Evolutionary conservation across 2,888 invertebrate genomes (phyloP), one percentile per base, ranked within the genome.

Genomic region (Torymus tubicola): DNA sequence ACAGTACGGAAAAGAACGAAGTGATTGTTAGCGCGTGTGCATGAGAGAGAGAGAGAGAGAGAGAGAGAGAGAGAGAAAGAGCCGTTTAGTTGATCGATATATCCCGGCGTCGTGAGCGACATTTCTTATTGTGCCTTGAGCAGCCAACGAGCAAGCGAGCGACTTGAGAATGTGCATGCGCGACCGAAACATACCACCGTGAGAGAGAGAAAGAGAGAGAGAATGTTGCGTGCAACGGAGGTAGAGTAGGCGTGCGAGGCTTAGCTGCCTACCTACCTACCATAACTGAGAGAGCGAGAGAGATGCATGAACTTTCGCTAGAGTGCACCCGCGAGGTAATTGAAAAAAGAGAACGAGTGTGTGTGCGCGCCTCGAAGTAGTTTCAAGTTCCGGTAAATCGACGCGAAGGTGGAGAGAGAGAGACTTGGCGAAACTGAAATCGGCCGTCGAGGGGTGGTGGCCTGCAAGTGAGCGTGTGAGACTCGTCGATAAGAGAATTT

Each of bases 1-100:
- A 21, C 65, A 64, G 24, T 65, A 60, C 60, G 58, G 65, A 67
- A 80, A 80, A 71, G 74, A 80, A 75, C 65, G 69, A 74, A 80
- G 69, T 70, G 79, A 80, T 74, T 80, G 67, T 75, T 75, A 71
- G 65, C 72, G 55, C 24, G 16, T 5, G 24, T 14, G 14, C 21
- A 53, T 2, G 21, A n/a, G 57, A 57, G 14, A 52, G 57, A 67
- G 14, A 24, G 31, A 58, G 67, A 21, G n/a, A 21, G 21, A n/a
- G 57, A 57, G 14, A 52, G 57, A 67, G 14, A 24, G 31, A 58
- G 67, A 21, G n/a, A 18, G 42, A 71, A 24, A 53, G 53, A 70
- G 55, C 16, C 61, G 18, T 68, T 68, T 63, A 68, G 55, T 73
- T 68, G 68, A 74, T 79, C 79, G 63, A 79, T 79, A 73, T 69